phyloP scores from a whole-genome alignment of 2,888 invertebrate species.

The Octodonta nipae region DNA sequence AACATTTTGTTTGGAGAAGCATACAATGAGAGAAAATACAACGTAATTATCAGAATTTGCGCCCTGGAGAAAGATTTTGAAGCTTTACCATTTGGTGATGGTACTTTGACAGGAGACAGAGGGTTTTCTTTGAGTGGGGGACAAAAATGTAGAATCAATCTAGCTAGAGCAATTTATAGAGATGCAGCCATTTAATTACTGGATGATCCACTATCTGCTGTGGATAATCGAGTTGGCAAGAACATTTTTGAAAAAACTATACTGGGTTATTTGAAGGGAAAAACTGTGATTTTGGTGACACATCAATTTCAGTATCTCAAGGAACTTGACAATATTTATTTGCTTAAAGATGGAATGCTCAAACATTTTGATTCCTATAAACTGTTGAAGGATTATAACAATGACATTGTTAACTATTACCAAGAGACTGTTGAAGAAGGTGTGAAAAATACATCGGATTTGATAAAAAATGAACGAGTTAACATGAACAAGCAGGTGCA shows the following conservation, averaged over 20 bases:
- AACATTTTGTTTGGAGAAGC: conserved; percentile 67
- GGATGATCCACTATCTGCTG: conserved; percentile 69
- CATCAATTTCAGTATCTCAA: conserved; percentile 71
- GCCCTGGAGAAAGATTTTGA: conserved; percentile 57
- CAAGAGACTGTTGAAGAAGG: too few species aligned
- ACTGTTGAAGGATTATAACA: too few species aligned
- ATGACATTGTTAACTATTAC: too few species aligned
- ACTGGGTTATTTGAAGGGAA: conserved; percentile 38
- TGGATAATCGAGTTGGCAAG: conserved; percentile 63
- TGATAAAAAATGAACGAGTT: too few species aligned
- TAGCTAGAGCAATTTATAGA: conserved; percentile 64
- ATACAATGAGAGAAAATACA: conserved; percentile 40
- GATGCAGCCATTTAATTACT: conserved; percentile 62
- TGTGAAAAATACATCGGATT: too few species aligned
- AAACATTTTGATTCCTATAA: too few species aligned
- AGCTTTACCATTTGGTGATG: conserved; percentile 56
- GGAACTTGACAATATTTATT: conserved; percentile 47
- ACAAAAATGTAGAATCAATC: conserved; percentile 63
- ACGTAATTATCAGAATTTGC: too few species aligned
- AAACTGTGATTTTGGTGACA: conserved; percentile 65
- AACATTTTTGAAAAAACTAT: conserved; percentile 65
- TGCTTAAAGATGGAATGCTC: too few species aligned
- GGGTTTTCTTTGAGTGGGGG: conserved; percentile 68
- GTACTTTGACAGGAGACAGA: conserved; percentile 63
- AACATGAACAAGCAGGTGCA: too few species aligned